phyloP scores from a whole-genome alignment of 2,797 vertebrate species.

The Micropoecilia bifurca region DNA sequence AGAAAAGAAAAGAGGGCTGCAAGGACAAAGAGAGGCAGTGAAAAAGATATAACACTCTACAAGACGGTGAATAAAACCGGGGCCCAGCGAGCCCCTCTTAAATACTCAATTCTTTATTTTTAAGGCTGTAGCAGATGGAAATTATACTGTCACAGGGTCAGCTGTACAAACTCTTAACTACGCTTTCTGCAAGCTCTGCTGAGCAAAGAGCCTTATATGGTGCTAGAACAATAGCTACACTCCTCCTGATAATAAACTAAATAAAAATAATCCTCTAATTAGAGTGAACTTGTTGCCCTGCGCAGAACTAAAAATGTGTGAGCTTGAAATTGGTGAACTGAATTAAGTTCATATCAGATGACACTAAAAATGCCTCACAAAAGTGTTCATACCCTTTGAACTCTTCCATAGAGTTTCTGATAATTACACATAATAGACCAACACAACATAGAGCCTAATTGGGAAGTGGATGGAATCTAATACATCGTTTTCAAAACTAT shows the following conservation, averaged over 20 bases:
- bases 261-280: slow-evolving; percentile 32
- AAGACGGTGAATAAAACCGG: slow-evolving; percentile 42
- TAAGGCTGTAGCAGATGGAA: slow-evolving; percentile 56
- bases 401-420: neutral
- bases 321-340: slow-evolving; percentile 33
- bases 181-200: slow-evolving; percentile 37
- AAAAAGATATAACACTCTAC: slow-evolving; percentile 36
- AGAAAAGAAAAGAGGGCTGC: slow-evolving; percentile 10
- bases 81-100: slow-evolving; percentile 34
- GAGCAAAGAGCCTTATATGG: slow-evolving; percentile 28
- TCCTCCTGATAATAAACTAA: slow-evolving; percentile 32
- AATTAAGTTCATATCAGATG: slow-evolving; percentile 42
- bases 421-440: neutral
- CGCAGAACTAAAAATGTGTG: slow-evolving; percentile 31
- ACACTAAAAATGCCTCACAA: neutral
- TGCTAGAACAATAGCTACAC: slow-evolving; percentile 31
- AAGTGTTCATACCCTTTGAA: neutral
- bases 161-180: slow-evolving; percentile 27
- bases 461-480: neutral
- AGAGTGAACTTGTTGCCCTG: slow-evolving; percentile 26
- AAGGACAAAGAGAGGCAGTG: slow-evolving; percentile 23
- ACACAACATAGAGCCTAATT: neutral
- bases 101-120: slow-evolving; percentile 64
- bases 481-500: neutral
- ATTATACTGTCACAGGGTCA: slow-evolving; percentile 56